Evolutionary conservation across 1,140 invertebrate genomes (phyloP), one percentile per base, ranked within the genome.

Genomic region (Philotrypesis tridentata): DNA sequence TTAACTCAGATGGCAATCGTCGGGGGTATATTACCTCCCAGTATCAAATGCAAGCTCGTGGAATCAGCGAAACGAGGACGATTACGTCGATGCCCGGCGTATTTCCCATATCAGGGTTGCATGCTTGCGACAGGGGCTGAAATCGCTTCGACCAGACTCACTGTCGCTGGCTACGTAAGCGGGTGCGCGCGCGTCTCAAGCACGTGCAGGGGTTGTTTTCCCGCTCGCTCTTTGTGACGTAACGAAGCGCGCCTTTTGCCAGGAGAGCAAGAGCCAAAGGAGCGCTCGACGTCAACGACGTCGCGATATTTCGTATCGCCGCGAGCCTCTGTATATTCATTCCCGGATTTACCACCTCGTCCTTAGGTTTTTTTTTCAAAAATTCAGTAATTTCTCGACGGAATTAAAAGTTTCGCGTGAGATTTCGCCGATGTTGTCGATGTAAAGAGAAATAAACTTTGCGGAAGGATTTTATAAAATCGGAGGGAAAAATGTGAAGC

Each of bases 221-320:
- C 33, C 77, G 14, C 23, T 23, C 43, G 85, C 86, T 85, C 84
- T 81, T 83, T 82, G 83, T 89, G 90, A 91, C 89, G 89, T 89
- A 91, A 92, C 86, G 85, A 88, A 90, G 89, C 89, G 89, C 89
- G 89, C 88, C 88, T 88, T 89, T 87, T 89, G 85, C 73, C 85
- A 89, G 89, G 89, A 78, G 48, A 88, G 81, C 85, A 90, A 84
- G 67, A 85, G 37, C 11, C 43, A 17, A 0, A 60, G 21, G 72
- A 74, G 61, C 5, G 21, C 21, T 55, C 71, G 8, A 43, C 68
- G 48, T 55, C 21, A 2, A 14, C 17, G 61, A 40, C 74, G 55
- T 23, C 55, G 73, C 33, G 21, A 2, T 9, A n/a, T 55, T 21
- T 27, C n/a, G 40, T 71, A 17, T 63, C 61, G 25, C 17, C 37